These are phyloP conservation scores for Antechinus stuartii DNA, from an alignment of 2,113 vertebrate genomes.

Conservation along the genomic window DNA sequence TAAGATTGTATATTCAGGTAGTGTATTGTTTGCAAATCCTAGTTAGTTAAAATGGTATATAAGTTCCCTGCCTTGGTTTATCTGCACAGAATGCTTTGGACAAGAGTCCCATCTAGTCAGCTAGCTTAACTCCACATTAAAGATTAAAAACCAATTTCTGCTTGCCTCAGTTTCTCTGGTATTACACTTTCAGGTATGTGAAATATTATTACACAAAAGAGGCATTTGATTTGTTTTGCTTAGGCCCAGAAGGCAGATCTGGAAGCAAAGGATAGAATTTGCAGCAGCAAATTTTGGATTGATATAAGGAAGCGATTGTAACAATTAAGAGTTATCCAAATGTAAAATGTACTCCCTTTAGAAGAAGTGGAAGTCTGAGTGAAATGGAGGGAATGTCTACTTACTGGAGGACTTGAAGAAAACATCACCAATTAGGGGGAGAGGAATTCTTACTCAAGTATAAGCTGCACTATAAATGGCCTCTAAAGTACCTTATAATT, in stretches of 20 bases:
- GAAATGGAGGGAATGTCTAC: not conserved
- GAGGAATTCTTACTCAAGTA: not conserved
- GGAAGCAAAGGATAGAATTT: not conserved
- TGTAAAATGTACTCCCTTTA: not conserved
- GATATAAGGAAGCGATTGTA: not conserved
- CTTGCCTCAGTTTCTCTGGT: no score
- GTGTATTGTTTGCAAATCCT: no score
- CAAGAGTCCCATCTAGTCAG: no score
- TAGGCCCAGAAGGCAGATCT: not conserved
- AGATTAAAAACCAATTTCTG: no score
- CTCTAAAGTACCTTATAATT: not conserved
- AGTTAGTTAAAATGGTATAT: no score
- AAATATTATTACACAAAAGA: not conserved
- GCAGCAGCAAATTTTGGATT: not conserved
- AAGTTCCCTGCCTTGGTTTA: no score
- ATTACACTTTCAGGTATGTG: not conserved
- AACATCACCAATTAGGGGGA: not conserved
- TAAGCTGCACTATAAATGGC: not conserved
- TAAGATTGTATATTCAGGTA: no score
- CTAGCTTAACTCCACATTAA: no score
- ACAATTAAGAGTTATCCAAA: not conserved
- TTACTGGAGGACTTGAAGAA: not conserved
- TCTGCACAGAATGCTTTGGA: no score
- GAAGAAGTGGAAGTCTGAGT: not conserved
- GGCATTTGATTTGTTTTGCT: not conserved